These are phyloP conservation scores for Melanophora roralis DNA, from an alignment of 2,888 invertebrate genomes.

Conservation along the genomic window DNA sequence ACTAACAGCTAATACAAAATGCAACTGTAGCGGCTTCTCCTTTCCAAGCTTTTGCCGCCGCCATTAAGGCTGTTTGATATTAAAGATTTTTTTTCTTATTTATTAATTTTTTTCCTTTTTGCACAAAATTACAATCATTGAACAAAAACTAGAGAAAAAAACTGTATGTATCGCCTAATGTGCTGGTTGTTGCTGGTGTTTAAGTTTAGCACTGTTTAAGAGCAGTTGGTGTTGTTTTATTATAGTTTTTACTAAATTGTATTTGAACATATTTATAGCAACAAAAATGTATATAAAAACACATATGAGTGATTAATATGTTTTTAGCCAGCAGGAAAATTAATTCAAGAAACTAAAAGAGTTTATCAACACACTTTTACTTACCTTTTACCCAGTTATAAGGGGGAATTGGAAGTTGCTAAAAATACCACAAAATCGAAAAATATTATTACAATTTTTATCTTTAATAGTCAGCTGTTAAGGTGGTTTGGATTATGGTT, in stretches of 20 bases:
- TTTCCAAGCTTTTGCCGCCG: slow-evolving; percentile 44
- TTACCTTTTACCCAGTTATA: neutral
- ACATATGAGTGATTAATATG: slow-evolving; percentile 68
- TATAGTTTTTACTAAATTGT: slow-evolving; percentile 35
- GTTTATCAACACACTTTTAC: slow-evolving; percentile 56
- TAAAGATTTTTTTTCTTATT: neutral
- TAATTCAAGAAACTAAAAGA: slow-evolving; percentile 65
- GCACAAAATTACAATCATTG: slow-evolving; percentile 26
- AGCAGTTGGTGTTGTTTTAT: slow-evolving; percentile 16
- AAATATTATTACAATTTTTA: neutral
- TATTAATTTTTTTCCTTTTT: slow-evolving; percentile 7
- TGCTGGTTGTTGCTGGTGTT: slow-evolving; percentile 26
- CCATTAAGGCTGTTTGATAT: slow-evolving; percentile 40
- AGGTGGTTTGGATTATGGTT: too few relatives aligned
- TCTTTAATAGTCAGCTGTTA: neutral
- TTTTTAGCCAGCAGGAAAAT: slow-evolving; percentile 67
- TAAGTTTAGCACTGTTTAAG: slow-evolving; percentile 42
- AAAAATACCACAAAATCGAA: neutral
- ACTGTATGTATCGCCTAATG: slow-evolving; percentile 52
- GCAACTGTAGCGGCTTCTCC: slow-evolving; percentile 20
- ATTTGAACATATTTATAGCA: slow-evolving; percentile 22
- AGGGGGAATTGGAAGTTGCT: neutral
- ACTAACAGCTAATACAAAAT: slow-evolving; percentile 34
- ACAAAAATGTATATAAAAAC: neutral
- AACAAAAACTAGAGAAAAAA: neutral